Base-by-base conservation (phyloP, 2,113 vertebrate species). In the Silurus meridionalis region DNA sequence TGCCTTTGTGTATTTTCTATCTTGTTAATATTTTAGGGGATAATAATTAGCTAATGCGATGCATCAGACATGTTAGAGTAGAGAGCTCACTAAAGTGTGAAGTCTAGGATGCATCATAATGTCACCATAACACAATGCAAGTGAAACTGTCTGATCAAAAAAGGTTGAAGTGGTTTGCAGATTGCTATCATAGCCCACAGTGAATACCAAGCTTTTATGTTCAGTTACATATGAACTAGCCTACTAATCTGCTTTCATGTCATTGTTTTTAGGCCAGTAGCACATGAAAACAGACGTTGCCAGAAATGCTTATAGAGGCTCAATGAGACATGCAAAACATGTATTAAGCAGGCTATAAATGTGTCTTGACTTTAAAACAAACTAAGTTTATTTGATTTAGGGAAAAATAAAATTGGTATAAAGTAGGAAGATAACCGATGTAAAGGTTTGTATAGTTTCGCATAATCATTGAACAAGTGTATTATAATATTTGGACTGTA, bases 201-300 rank as follows among this genome's bases (percentile, higher is more conserved):
- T 25, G 11, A 25, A 55, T 77, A 55, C 25, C 50, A 55, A 25
- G 50, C 74, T 77, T 53, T 55, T 55, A 77, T 77, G 74, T 25
- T 52, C 23, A n/a, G 74, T 77, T 55, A 55, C 23, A 77, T 53
- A n/a, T 75, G 72, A 23, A 6, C 75, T 57, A 25, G 23, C 52
- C 52, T 55, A 78, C 52, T 55, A 78, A 78, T 25, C 50, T 57
- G 55, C 75, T 55, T 78, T 78, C 9, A 13, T 28, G 28, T 25
- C 6, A 25, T 52, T 55, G 23, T 78, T 78, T 57, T 78, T 78
- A 52, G 55, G 75, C 75, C n/a, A 78, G 75, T 78, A 78, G 75
- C 5, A 78, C 23, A 78, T 57, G 52, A 78, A 55, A 15, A 23
- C 13, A 25, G 52, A 25, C 5, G 55, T 23, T 78, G 52, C 10